Evolutionary conservation across 2,888 invertebrate species (phyloP).

Genomic region (Nematopogon swammerdamellus): DNA sequence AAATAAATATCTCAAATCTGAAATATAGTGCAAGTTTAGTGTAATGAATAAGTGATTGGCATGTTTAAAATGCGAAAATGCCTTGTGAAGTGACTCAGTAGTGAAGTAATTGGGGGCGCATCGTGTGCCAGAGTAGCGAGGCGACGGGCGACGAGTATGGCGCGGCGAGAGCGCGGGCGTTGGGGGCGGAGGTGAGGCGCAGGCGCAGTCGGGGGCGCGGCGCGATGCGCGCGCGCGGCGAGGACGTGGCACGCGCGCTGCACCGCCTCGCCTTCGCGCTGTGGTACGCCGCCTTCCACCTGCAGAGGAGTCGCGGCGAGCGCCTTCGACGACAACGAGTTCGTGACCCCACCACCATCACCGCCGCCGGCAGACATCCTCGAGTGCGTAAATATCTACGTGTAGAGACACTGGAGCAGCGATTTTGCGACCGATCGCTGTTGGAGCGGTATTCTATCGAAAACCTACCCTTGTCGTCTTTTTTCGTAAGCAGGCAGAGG

Average conservation of each 20-base stretch:
- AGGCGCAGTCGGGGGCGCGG: conserved; percentile 32
- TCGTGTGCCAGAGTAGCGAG: conserved; percentile 41
- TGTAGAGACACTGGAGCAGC: no score
- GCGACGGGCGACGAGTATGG: conserved; percentile 4
- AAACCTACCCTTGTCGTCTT: no score
- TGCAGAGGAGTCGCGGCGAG: conserved; percentile 46
- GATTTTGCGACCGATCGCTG: no score
- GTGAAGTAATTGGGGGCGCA: conserved; percentile 26
- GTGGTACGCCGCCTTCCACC: conserved; percentile 70
- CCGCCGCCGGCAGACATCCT: neutral
- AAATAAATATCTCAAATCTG: no score
- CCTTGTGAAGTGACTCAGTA: no score
- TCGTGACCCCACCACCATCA: neutral
- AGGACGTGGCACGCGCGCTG: conserved; percentile 59
- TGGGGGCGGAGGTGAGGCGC: conserved; percentile 19
- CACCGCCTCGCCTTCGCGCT: conserved; percentile 72
- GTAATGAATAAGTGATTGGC: no score
- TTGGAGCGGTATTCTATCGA: no score
- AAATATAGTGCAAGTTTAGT: no score
- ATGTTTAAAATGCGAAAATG: no score
- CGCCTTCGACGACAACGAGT: neutral
- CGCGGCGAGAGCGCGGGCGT: conserved; percentile 27
- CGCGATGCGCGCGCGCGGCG: conserved; percentile 25
- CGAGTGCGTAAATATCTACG: neutral
- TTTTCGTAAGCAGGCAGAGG: no score